These are phyloP conservation scores for Furcifer pardalis DNA, from an alignment of 2,797 vertebrate species.

Conservation along the genomic window DNA sequence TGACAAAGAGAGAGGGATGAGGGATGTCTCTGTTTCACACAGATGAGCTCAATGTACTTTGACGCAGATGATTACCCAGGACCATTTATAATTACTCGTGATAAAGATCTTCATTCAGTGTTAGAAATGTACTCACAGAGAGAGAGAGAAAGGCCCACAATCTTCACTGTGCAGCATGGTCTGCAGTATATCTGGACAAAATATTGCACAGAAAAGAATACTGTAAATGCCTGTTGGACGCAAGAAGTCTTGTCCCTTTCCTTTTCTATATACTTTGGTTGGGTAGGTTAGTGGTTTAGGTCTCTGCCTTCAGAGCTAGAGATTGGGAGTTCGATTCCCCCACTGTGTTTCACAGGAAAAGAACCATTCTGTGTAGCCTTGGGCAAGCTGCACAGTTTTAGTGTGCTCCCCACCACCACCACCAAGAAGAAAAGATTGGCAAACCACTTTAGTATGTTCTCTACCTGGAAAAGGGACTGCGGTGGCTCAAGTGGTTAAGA, in stretches of 20 bases:
- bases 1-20: conserved; percentile 43
- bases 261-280: too few species aligned
- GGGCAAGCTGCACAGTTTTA: too few species aligned
- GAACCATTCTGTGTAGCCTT: too few species aligned
- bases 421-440: too few species aligned
- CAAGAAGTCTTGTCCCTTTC: neutral
- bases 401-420: too few species aligned
- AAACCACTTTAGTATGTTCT: too few species aligned
- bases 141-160: neutral
- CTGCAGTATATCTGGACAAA: neutral
- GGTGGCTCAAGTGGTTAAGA: too few species aligned
- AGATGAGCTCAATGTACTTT: conserved; percentile 47
- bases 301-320: too few species aligned
- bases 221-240: neutral
- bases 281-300: too few species aligned
- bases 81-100: conserved; percentile 56
- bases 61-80: conserved; percentile 50
- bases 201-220: neutral
- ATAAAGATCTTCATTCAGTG: conserved; percentile 50
- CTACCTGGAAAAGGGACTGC: too few species aligned
- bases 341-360: too few species aligned
- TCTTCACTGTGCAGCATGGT: neutral
- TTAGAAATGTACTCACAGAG: conserved; percentile 11
- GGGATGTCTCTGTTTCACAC: conserved; percentile 57
- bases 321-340: too few species aligned